phyloP scores from a whole-genome alignment of 2,113 vertebrate genomes.

The Amazona guildingii region DNA sequence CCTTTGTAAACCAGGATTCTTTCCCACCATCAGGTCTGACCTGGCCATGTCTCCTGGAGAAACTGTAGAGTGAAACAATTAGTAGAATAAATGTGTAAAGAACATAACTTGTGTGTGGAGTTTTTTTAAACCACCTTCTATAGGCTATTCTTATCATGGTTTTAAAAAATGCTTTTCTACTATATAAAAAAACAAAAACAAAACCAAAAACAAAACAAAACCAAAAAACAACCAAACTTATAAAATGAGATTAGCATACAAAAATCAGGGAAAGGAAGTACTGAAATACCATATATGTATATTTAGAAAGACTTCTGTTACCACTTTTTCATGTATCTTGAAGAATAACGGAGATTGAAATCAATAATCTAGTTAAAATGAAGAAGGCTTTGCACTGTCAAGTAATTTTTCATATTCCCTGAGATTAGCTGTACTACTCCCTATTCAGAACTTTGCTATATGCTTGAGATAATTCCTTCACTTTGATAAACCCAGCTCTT shows the following conservation, averaged over 20 bases:
- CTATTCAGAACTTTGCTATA: neutral
- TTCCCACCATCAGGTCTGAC: conserved; percentile 58
- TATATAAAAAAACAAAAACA: neutral
- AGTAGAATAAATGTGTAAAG: neutral
- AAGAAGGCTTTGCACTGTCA: neutral
- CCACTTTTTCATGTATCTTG: neutral
- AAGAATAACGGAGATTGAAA: neutral
- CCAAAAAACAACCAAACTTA: neutral
- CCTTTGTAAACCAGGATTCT: conserved; percentile 11
- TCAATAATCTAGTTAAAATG: neutral
- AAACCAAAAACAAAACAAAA: no score
- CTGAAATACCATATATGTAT: neutral
- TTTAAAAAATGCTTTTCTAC: neutral
- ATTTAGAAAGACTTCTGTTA: neutral
- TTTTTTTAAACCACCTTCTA: neutral
- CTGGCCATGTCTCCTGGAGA: neutral
- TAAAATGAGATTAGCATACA: neutral
- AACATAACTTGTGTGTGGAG: neutral
- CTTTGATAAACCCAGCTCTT: neutral
- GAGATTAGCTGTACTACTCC: neutral
- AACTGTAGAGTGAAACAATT: neutral
- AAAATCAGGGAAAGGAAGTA: neutral
- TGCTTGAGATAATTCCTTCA: neutral
- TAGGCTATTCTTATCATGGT: neutral
- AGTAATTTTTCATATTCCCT: neutral